phyloP scores from a whole-genome alignment of 2,113 vertebrate species.

The Morone chrysops region DNA sequence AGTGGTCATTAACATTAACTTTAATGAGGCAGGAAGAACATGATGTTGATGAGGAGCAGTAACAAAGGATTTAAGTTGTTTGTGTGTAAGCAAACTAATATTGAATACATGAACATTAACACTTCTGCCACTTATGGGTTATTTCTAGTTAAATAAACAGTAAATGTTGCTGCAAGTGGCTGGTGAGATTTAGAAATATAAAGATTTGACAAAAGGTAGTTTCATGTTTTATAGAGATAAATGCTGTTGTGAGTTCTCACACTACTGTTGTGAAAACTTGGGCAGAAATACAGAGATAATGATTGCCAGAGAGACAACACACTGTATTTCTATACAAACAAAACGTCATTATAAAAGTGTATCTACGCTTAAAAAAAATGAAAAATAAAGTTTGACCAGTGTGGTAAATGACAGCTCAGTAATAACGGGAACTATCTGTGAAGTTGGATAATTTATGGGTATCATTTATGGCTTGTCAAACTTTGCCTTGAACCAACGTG shows the following conservation, averaged over 20 bases:
- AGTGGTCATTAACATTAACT: conserved; percentile 18
- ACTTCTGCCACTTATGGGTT: not conserved
- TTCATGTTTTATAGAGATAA: conserved; percentile 15
- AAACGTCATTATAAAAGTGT: conserved; percentile 5
- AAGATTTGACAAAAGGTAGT: not conserved
- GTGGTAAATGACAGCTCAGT: conserved; percentile 33
- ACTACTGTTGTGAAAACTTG: not conserved
- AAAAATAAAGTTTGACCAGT: conserved; percentile 4
- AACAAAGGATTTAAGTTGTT: not conserved
- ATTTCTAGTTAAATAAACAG: conserved; percentile 1
- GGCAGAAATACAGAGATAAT: conserved; percentile 25
- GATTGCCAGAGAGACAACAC: conserved; percentile 12
- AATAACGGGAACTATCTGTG: conserved; percentile 60
- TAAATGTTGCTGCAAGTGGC: not conserved
- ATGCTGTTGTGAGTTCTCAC: conserved; percentile 29
- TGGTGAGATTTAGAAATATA: not conserved
- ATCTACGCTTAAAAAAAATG: not conserved
- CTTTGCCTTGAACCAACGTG: conserved; percentile 54
- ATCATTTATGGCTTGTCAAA: conserved; percentile 67
- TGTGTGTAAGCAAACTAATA: not conserved
- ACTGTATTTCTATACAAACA: conserved; percentile 36
- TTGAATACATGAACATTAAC: not conserved
- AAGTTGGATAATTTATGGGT: conserved; percentile 56
- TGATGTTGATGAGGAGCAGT: not conserved
- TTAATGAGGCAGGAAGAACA: conserved; percentile 48